phyloP scores from a whole-genome alignment of 2,113 vertebrate species.

The Monarcha castaneiventris region DNA sequence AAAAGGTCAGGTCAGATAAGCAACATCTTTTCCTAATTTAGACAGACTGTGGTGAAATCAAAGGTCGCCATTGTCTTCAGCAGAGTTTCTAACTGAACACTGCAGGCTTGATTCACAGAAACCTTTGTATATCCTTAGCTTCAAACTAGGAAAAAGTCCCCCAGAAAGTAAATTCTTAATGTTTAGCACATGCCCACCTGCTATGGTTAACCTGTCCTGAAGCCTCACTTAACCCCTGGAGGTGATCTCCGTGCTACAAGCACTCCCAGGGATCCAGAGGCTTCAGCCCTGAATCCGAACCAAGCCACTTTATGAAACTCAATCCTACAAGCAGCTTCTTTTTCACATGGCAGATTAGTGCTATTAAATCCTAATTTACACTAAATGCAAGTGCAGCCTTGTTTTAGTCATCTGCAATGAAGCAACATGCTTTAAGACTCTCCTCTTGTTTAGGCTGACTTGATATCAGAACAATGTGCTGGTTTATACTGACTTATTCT shows the following conservation, averaged over 20 bases:
- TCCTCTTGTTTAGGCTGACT: background rate
- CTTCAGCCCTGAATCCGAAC: background rate
- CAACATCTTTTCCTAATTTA: constrained; percentile 29
- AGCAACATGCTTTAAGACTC: background rate
- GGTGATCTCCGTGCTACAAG: background rate
- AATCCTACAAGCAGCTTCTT: background rate
- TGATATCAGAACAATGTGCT: background rate
- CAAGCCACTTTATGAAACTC: background rate
- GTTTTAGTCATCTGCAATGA: background rate
- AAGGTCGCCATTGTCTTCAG: background rate
- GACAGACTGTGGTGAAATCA: background rate
- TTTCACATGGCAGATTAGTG: background rate
- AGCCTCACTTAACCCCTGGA: accelerated
- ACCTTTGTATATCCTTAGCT: background rate
- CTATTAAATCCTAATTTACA: background rate
- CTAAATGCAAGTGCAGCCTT: background rate
- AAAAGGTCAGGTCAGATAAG: constrained; percentile 10
- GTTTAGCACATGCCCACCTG: background rate
- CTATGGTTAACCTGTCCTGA: background rate
- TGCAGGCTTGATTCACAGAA: background rate
- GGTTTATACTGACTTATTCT: background rate
- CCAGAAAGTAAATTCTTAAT: background rate
- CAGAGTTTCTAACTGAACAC: background rate
- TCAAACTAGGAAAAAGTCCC: background rate
- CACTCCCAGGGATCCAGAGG: background rate